Conservation (phyloP, 2,888 invertebrate species). For the Doris montereyensis region DNA sequence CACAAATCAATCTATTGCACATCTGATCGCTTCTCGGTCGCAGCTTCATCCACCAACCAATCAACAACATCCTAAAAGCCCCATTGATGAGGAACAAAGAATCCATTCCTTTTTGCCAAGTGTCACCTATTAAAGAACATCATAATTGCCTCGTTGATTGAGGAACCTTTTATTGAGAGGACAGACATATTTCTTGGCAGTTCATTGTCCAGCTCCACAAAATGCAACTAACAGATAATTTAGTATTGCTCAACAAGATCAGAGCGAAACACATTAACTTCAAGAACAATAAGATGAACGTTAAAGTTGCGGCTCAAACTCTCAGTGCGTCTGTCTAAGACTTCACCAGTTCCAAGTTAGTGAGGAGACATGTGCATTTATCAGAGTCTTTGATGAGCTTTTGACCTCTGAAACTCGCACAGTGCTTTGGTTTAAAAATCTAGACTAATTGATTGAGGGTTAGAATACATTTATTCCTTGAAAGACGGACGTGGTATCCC, state of each 20-base stretch:
- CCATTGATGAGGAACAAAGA: not conserved
- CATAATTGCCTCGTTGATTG: not conserved
- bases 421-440: not conserved
- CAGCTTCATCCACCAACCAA: not conserved
- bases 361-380: not conserved
- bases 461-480: not conserved
- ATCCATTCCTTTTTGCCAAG: constrained; percentile 1
- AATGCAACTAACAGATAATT: not conserved
- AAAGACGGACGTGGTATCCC: not conserved
- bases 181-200: not conserved
- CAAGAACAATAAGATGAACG: constrained; percentile 17
- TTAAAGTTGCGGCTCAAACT: too few species aligned
- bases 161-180: not conserved
- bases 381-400: not conserved
- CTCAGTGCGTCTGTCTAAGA: not conserved
- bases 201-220: constrained; percentile 4
- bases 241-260: constrained; percentile 1
- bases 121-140: constrained; percentile 29
- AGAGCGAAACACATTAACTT: constrained; percentile 8
- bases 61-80: not conserved
- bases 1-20: constrained; percentile 22
- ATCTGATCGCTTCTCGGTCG: not conserved
- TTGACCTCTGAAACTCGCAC: constrained; percentile 17
- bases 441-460: not conserved
- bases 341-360: constrained; percentile 4